A percentile compares a stretch with the other conserved stretches of the same genome.
These are phyloP conservation scores for Lynx canadensis DNA, from an alignment of 2,113 vertebrate species.

Conservation along the genomic window DNA sequence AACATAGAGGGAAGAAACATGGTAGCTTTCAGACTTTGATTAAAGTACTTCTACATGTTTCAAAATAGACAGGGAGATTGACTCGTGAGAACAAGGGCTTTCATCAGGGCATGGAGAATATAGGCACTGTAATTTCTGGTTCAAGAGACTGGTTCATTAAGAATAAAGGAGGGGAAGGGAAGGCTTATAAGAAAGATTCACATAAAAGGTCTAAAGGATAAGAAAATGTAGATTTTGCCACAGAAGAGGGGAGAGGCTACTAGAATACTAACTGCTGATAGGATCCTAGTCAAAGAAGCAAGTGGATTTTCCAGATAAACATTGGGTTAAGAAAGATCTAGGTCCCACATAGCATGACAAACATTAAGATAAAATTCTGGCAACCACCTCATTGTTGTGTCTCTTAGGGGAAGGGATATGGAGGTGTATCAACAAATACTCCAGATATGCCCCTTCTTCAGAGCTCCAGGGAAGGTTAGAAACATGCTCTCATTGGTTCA, in stretches of 20 bases:
- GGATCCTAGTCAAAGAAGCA: not conserved
- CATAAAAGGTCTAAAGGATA: not conserved
- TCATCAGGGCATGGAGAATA: not conserved
- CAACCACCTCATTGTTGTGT: not conserved
- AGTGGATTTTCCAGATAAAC: no score
- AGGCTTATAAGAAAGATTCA: not conserved
- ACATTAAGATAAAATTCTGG: not conserved
- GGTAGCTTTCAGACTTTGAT: not conserved
- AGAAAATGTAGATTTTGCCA: not conserved
- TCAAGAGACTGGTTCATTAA: not conserved
- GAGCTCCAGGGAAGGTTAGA: no score
- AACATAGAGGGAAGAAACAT: not conserved
- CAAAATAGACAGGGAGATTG: not conserved
- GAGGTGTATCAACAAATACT: not conserved
- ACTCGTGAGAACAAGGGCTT: not conserved
- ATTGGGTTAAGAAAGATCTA: not conserved
- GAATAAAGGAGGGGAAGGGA: no score
- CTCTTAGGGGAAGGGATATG: not conserved
- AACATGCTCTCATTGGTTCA: not conserved
- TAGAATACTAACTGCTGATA: not conserved
- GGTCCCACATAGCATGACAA: not conserved
- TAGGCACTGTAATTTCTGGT: not conserved
- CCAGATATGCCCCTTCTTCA: accelerated
- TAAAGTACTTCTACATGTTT: not conserved
- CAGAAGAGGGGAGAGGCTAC: not conserved